Percentiles rank a stretch among this genome's conserved stretches.
Conservation (phyloP, 2,888 invertebrate genomes). For the Calameuta idolon region DNA sequence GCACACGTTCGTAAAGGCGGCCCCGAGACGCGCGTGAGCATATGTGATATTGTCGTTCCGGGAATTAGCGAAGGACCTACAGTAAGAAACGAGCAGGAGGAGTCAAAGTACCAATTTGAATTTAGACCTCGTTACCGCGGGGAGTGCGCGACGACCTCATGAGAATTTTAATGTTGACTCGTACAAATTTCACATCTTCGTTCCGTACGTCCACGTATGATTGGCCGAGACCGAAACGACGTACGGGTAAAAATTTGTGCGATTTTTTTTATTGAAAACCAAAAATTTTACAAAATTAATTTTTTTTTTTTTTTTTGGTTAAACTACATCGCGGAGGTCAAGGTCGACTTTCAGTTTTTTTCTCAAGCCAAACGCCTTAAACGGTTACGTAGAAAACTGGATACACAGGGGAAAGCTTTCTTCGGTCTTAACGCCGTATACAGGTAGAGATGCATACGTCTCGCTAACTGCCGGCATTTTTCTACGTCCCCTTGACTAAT, state of each 20-base stretch:
- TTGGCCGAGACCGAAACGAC: neutral
- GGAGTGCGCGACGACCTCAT: constrained; percentile 12
- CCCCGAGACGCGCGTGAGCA: neutral
- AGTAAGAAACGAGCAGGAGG: neutral
- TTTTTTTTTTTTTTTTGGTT: neutral
- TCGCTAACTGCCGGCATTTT: neutral
- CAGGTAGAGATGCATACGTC: neutral
- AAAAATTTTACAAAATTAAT: neutral
- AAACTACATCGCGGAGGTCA: neutral
- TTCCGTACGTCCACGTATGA: neutral
- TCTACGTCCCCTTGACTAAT: constrained; percentile 12
- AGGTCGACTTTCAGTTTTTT: neutral
- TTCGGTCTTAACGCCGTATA: constrained; percentile 4
- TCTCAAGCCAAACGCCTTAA: neutral
- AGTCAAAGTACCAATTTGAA: constrained; percentile 28
- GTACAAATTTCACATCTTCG: constrained; percentile 8
- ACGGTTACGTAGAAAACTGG: neutral
- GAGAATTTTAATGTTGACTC: constrained; percentile 41
- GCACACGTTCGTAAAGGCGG: neutral
- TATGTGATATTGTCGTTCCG: neutral
- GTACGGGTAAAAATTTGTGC: neutral
- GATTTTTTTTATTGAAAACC: neutral
- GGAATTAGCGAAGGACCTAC: neutral
- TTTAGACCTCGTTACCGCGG: constrained; percentile 29
- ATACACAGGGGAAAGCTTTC: neutral